These are phyloP conservation scores for Ostrea edulis DNA, from an alignment of 1,140 invertebrate species.

Conservation along the genomic window DNA sequence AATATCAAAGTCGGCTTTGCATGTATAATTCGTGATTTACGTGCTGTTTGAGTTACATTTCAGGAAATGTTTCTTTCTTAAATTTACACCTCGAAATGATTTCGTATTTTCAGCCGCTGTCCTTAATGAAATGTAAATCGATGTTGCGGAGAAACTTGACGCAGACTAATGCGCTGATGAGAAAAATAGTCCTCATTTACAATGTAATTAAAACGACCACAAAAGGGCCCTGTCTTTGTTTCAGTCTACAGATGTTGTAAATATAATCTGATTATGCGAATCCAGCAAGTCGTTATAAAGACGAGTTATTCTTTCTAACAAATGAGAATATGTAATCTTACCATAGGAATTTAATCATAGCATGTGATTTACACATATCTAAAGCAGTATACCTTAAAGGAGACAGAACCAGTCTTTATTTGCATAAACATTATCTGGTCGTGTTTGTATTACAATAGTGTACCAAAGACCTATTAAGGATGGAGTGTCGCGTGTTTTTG, in stretches of 20 bases:
- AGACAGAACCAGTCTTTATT: not conserved
- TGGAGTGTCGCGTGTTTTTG: no score
- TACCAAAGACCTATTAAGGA: no score
- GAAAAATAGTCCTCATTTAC: not conserved
- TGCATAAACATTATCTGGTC: not conserved
- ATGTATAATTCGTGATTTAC: not conserved
- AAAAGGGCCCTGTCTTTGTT: not conserved
- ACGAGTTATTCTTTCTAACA: not conserved
- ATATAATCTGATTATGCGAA: not conserved
- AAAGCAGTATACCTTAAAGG: not conserved
- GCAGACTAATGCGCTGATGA: not conserved
- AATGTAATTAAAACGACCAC: not conserved
- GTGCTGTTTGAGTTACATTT: not conserved
- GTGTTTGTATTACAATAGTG: no score
- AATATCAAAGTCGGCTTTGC: not conserved
- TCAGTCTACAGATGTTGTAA: not conserved
- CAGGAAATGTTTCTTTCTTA: not conserved
- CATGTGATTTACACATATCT: not conserved
- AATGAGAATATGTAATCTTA: not conserved
- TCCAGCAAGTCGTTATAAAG: not conserved
- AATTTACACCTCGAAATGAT: not conserved
- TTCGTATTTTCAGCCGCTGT: not conserved
- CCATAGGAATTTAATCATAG: not conserved
- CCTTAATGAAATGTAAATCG: not conserved
- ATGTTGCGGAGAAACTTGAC: not conserved